Conservation (phyloP, 2,797 vertebrate genomes). For the Poeciliopsis infans region DNA sequence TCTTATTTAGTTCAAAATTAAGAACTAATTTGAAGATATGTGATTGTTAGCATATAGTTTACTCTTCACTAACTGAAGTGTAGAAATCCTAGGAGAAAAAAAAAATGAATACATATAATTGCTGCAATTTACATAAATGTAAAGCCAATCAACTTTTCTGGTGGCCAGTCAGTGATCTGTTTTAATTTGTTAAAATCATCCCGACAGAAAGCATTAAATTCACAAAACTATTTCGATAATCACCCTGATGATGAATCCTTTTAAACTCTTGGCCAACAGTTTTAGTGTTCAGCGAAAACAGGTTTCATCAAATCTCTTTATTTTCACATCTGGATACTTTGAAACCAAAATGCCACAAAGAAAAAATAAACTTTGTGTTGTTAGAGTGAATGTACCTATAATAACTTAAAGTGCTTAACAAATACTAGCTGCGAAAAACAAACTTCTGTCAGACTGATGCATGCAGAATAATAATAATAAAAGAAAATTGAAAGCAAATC, state of each 20-base stretch:
- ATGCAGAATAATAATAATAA: not conserved
- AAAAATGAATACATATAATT: not conserved
- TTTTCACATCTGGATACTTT: not conserved
- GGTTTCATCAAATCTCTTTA: not conserved
- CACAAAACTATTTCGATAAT: not conserved
- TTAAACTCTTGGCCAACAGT: not conserved
- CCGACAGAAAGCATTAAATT: not conserved
- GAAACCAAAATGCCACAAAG: not conserved
- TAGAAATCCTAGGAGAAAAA: not conserved
- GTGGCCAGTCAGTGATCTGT: not conserved
- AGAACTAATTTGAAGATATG: not conserved
- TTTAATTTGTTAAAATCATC: not conserved
- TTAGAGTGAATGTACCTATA: not conserved
- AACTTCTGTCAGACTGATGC: not conserved
- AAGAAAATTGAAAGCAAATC: no score
- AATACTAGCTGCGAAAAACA: not conserved
- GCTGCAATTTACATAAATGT: not conserved
- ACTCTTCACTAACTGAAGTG: not conserved
- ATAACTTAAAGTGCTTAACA: not conserved
- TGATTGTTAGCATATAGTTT: not conserved
- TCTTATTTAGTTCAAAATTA: not conserved
- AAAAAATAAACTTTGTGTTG: not conserved
- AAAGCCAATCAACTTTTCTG: not conserved
- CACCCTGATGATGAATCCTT: not conserved
- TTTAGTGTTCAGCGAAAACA: not conserved